Conservation (phyloP, 2,888 invertebrate genomes). For the Gastrophysa polygoni region DNA sequence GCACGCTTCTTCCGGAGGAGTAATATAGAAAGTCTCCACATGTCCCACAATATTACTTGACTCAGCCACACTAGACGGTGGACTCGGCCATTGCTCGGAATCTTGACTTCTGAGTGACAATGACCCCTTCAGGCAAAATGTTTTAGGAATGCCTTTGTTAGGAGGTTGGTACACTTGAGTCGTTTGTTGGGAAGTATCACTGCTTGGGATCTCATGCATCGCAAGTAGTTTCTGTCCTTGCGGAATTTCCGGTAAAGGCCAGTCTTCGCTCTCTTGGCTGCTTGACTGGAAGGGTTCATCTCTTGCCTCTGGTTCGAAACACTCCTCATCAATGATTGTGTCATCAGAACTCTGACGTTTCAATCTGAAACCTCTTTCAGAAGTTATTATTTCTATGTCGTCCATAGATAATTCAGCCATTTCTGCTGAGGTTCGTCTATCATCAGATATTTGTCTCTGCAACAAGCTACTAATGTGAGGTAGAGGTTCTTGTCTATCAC, state of each 20-base stretch:
- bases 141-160: slow-evolving; percentile 53
- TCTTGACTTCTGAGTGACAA: slow-evolving; percentile 62
- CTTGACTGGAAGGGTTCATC: slow-evolving; percentile 54
- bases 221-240: slow-evolving; percentile 51
- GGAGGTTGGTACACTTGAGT: slow-evolving; percentile 56
- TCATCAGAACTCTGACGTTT: slow-evolving; percentile 57
- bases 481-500: slow-evolving; percentile 46
- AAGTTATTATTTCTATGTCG: slow-evolving; percentile 58
- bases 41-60: slow-evolving; percentile 72
- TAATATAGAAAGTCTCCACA: slow-evolving; percentile 81
- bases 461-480: slow-evolving; percentile 53
- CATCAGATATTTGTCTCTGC: slow-evolving; percentile 73
- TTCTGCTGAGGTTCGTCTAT: slow-evolving; percentile 81
- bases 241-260: slow-evolving; percentile 77
- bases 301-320: slow-evolving; percentile 49
- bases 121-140: slow-evolving; percentile 55
- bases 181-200: slow-evolving; percentile 57
- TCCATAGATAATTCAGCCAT: slow-evolving; percentile 86
- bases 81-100: slow-evolving; percentile 82
- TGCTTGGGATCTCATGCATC: slow-evolving; percentile 56
- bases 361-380: slow-evolving; percentile 55
- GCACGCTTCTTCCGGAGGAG: slow-evolving; percentile 78
- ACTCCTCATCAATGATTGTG: slow-evolving; percentile 58
- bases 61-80: slow-evolving; percentile 74
- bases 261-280: slow-evolving; percentile 77